phyloP scores from a whole-genome alignment of 2,113 vertebrate genomes.

The Corynorhinus townsendii region DNA sequence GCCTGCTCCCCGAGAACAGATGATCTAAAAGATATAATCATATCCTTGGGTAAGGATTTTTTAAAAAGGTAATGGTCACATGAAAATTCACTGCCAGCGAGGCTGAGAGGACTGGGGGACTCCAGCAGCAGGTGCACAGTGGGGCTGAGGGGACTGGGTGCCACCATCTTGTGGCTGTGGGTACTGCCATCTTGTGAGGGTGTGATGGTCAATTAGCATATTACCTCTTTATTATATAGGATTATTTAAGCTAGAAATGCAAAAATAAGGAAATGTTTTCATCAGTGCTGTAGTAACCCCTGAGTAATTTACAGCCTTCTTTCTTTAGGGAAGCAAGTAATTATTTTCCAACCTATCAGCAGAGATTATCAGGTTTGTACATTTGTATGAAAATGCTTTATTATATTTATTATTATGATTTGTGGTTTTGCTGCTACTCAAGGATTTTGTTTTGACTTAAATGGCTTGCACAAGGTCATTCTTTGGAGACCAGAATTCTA shows the following conservation, averaged over 20 bases:
- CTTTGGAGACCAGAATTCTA: neutral
- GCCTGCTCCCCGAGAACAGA: too few species aligned
- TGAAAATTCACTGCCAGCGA: too few species aligned
- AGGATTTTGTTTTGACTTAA: slow-evolving; percentile 29
- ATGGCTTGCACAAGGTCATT: neutral
- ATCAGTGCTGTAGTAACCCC: neutral
- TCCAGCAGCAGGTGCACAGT: too few species aligned
- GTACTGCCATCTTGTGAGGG: too few species aligned
- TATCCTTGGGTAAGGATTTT: too few species aligned
- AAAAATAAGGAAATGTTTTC: neutral
- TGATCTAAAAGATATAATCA: too few species aligned
- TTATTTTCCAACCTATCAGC: slow-evolving; percentile 46
- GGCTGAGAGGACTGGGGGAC: too few species aligned
- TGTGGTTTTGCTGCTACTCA: slow-evolving; percentile 7
- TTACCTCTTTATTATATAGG: too few species aligned
- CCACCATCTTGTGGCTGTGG: too few species aligned
- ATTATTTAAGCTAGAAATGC: neutral
- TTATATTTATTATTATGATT: slow-evolving; percentile 37
- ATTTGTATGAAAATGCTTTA: slow-evolving; percentile 39
- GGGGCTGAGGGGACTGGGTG: too few species aligned
- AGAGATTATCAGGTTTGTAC: slow-evolving; percentile 38
- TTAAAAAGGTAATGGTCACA: too few species aligned
- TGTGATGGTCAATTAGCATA: too few species aligned
- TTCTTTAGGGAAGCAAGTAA: slow-evolving; percentile 41
- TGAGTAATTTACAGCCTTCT: slow-evolving; percentile 13